These are phyloP conservation scores for Andrena minutula DNA, from an alignment of 2,888 invertebrate species.

Conservation along the genomic window DNA sequence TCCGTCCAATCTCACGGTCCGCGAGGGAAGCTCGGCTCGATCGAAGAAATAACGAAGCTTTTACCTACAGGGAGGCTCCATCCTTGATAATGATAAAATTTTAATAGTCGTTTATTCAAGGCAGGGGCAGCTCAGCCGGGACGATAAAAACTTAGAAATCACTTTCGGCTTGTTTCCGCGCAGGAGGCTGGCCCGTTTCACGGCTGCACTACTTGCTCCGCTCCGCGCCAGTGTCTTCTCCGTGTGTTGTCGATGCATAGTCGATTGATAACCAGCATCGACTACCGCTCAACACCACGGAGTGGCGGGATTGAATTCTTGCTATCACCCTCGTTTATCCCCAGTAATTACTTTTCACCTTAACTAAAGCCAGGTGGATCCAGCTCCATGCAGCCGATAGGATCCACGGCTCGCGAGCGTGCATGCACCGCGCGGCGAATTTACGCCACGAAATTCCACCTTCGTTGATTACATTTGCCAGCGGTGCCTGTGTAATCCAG, in stretches of 20 bases:
- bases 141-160: too few relatives aligned
- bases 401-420: slow-evolving; percentile 25
- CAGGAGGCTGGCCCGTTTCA: too few relatives aligned
- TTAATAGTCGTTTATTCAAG: slow-evolving; percentile 13
- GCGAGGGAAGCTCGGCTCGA: slow-evolving; percentile 5
- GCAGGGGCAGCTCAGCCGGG: too few relatives aligned
- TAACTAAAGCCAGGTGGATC: slow-evolving; percentile 47
- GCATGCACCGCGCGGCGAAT: slow-evolving; percentile 14
- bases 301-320: slow-evolving; percentile 59
- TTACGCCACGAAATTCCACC: slow-evolving; percentile 61
- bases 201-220: too few relatives aligned
- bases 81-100: slow-evolving; percentile 40
- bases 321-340: slow-evolving; percentile 31
- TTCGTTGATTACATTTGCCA: slow-evolving; percentile 63
- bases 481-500: slow-evolving; percentile 66
- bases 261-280: not conserved
- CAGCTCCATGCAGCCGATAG: slow-evolving; percentile 21
- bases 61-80: slow-evolving; percentile 18
- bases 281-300: slow-evolving; percentile 14
- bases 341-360: slow-evolving; percentile 45
- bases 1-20: slow-evolving; percentile 37
- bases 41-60: slow-evolving; percentile 47
- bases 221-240: too few relatives aligned
- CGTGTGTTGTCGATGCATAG: too few relatives aligned
- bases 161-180: too few relatives aligned